These are phyloP conservation scores for Synaphobranchus kaupii DNA, from an alignment of 2,797 vertebrate species.

Conservation along the genomic window DNA sequence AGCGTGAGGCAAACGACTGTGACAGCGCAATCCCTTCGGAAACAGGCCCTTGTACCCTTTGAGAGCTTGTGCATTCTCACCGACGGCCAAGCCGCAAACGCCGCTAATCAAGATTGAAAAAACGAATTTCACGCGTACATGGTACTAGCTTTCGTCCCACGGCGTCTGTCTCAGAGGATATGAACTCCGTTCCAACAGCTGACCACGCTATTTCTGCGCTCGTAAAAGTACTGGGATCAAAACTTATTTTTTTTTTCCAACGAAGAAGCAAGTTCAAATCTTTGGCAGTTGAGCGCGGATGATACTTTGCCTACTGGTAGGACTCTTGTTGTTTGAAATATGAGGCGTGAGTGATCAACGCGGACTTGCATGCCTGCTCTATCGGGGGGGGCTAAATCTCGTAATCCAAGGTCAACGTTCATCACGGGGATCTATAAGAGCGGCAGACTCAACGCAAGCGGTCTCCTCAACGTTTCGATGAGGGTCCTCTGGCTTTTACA, in stretches of 20 bases:
- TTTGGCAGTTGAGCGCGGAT: not conserved
- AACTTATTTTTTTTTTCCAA: not conserved
- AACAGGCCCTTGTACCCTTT: not conserved
- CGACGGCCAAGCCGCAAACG: not conserved
- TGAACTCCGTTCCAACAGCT: not conserved
- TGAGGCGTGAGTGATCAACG: not conserved
- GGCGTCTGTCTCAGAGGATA: not conserved
- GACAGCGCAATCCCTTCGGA: not conserved
- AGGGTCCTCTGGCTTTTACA: not conserved
- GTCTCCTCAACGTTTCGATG: not conserved
- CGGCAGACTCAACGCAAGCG: no score
- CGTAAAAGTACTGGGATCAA: not conserved
- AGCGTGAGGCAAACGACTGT: not conserved
- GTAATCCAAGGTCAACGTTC: not conserved
- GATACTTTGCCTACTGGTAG: no score
- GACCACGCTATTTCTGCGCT: not conserved
- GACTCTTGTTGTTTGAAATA: not conserved
- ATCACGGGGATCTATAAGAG: not conserved
- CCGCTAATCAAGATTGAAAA: not conserved
- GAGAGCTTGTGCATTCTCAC: not conserved
- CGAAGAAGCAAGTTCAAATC: not conserved
- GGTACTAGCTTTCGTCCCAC: not conserved
- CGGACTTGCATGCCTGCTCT: not conserved
- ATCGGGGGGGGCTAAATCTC: not conserved
- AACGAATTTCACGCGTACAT: not conserved